Conservation (phyloP, 1,140 invertebrate genomes). For the Drosophila nannoptera region DNA sequence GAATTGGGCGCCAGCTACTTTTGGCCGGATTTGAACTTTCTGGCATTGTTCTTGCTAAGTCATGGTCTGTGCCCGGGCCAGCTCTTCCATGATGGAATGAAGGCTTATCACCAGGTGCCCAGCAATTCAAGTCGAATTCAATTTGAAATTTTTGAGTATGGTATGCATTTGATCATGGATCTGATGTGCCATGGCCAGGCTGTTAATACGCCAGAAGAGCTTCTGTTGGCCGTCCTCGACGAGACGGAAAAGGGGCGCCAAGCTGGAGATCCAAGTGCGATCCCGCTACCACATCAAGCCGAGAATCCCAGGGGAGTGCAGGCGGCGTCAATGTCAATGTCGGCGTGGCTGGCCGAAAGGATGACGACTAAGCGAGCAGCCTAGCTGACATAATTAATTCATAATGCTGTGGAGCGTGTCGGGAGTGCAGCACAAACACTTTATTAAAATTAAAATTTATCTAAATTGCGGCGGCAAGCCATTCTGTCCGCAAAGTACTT, state of each 20-base stretch:
- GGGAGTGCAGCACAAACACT: constrained; percentile 70
- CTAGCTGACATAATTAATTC: constrained; percentile 64
- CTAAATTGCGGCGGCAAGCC: constrained; percentile 71
- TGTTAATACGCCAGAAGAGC: too few relatives aligned
- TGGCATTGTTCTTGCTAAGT: constrained; percentile 43
- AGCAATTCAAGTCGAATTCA: too few relatives aligned
- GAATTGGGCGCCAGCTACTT: constrained; percentile 53
- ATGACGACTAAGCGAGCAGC: not conserved
- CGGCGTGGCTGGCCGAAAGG: constrained; percentile 12
- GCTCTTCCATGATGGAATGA: not conserved
- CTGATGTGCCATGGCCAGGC: constrained; percentile 40
- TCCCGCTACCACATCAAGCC: constrained; percentile 19
- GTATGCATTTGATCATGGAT: constrained; percentile 19
- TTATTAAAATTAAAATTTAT: constrained; percentile 77
- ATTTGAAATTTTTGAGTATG: not conserved
- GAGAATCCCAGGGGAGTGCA: too few relatives aligned
- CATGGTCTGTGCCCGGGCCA: not conserved
- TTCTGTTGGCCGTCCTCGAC: too few relatives aligned
- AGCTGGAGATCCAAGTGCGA: constrained; percentile 24
- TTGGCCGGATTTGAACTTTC: constrained; percentile 60
- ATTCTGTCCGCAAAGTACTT: constrained; percentile 69
- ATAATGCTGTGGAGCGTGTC: constrained; percentile 57
- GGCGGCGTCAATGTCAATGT: not conserved
- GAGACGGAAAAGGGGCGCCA: too few relatives aligned
- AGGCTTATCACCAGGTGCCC: too few relatives aligned